Evolutionary conservation across 2,797 vertebrate genomes (phyloP).

Genomic region (Crotalus adamanteus): DNA sequence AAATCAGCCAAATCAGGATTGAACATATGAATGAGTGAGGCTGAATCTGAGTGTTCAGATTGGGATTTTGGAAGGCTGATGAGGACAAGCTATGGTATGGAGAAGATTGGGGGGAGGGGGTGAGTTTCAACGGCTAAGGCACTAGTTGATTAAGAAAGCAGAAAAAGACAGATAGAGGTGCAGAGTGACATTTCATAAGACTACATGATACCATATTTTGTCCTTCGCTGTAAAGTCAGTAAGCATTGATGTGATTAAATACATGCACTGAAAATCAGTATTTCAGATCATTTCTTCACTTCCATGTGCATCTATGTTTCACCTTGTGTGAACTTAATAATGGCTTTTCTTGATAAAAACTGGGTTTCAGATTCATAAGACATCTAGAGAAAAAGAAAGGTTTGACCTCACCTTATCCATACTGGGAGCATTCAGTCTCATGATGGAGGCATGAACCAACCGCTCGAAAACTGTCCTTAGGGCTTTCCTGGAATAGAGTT

Average conservation of each 20-base stretch:
- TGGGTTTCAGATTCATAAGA: background rate
- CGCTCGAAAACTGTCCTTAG: slow-evolving; percentile 92
- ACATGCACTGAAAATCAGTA: background rate
- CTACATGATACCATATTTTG: background rate
- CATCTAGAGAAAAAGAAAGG: background rate
- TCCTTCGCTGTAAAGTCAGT: background rate
- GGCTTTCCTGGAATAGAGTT: slow-evolving; percentile 96
- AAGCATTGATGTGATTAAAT: background rate
- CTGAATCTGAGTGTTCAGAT: background rate
- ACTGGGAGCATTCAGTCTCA: slow-evolving; percentile 97
- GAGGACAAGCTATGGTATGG: background rate
- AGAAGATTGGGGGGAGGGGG: background rate
- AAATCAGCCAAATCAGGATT: background rate
- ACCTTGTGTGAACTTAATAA: background rate
- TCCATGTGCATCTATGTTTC: background rate
- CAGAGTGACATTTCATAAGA: background rate
- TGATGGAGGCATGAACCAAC: slow-evolving; percentile 95
- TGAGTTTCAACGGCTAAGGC: background rate
- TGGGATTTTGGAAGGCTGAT: background rate
- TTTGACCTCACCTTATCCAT: slow-evolving; percentile 90
- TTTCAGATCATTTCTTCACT: background rate
- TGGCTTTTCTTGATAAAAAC: background rate
- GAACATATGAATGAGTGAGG: background rate
- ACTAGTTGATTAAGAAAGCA: background rate
- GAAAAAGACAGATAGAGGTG: background rate